Percentiles rank a stretch among this genome's conserved stretches.
Evolutionary conservation across 2,113 vertebrate genomes (phyloP).

Genomic region (Octodon degus): DNA sequence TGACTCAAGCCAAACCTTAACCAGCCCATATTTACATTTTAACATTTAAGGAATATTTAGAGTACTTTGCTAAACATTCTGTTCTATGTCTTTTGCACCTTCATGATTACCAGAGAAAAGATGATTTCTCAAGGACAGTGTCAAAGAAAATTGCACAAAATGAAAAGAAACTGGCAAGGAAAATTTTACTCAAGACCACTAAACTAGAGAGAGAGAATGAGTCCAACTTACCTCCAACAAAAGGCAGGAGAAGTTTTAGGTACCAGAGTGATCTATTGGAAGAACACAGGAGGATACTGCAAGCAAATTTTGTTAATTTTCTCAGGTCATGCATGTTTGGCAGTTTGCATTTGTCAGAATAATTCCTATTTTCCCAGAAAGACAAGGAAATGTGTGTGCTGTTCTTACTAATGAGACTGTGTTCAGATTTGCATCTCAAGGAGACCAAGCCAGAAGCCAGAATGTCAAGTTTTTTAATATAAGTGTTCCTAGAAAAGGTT

Average conservation of each 20-base stretch:
- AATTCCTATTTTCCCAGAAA: not conserved
- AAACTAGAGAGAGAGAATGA: not conserved
- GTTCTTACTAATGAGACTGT: not conserved
- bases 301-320: not conserved
- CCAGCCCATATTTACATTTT: not conserved
- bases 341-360: not conserved
- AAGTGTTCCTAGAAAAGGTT: not conserved
- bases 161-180: not conserved
- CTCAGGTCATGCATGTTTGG: not conserved
- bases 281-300: not conserved
- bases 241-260: not conserved
- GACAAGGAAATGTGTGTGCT: not conserved
- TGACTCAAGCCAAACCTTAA: not conserved
- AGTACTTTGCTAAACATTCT: not conserved
- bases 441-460: not conserved
- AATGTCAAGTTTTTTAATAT: conserved; percentile 36
- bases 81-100: not conserved
- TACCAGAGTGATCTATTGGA: not conserved
- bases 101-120: not conserved
- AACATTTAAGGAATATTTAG: not conserved
- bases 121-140: not conserved
- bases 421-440: conserved; percentile 7
- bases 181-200: not conserved
- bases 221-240: not conserved
- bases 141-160: not conserved